phyloP scores from a whole-genome alignment of 2,888 invertebrate genomes.

The Hyposoter didymator region DNA sequence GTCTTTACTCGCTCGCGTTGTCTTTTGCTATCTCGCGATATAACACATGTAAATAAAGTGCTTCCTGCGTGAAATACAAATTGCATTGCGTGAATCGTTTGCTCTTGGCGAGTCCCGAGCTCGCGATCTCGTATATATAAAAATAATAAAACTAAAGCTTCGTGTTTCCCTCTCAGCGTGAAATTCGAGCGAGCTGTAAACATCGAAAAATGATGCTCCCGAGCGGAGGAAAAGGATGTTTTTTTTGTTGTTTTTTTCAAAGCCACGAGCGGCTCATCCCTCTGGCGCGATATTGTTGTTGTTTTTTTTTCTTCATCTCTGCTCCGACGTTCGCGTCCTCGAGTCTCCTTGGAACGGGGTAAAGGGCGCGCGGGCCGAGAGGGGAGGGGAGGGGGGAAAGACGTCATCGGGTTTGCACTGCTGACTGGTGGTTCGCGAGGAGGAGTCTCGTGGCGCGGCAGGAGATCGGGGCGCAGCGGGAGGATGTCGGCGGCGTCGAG shows the following conservation, averaged over 20 bases:
- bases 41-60: conserved; percentile 3
- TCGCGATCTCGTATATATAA: not conserved
- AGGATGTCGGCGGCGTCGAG: conserved; percentile 72
- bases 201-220: not conserved
- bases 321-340: not conserved
- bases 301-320: not conserved
- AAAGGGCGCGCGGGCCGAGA: not conserved
- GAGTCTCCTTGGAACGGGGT: conserved; percentile 25
- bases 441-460: conserved; percentile 43
- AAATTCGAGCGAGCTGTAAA: not conserved
- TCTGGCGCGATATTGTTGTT: not conserved
- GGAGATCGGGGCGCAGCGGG: conserved; percentile 63
- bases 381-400: conserved; percentile 18
- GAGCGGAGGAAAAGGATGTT: not conserved
- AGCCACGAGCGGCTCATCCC: not conserved
- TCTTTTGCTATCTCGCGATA: not conserved
- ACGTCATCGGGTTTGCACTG: not conserved
- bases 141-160: not conserved
- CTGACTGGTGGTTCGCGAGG: not conserved
- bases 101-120: not conserved
- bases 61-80: not conserved
- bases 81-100: not conserved
- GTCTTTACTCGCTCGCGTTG: not conserved
- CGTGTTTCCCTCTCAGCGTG: not conserved
- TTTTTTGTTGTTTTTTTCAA: not conserved